Base-by-base conservation (phyloP, 1,140 invertebrate species). In the Rhynchophorus ferrugineus region DNA sequence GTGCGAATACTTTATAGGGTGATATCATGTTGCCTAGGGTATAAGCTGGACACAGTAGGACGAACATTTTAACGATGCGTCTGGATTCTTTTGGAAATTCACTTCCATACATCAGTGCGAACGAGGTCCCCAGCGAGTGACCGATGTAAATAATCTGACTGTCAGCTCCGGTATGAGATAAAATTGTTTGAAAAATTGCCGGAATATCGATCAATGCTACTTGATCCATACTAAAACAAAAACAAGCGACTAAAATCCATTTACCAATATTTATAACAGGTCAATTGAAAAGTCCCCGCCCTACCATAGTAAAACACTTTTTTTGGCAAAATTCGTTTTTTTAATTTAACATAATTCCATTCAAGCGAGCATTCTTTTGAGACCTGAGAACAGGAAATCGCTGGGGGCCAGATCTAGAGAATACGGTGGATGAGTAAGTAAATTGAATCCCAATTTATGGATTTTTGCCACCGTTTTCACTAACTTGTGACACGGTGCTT, bases 191-290 rank as follows among this genome's bases (percentile, higher is more conserved):
- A n/a, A 83, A 66, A 55, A 75, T 73, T 0, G 78, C 72, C n/a
- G 79, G 78, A 16, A 82, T 55, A 59, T 83, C 80, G 49, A 73
- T 73, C 9, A 68, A 54, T 3, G 76, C 77, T 65, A 82, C 75
- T 64, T 83, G 76, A 60, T 83, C 77, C 56, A 67, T 62, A 34
- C 69, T 65, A n/a, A 48, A 55, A 49, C 46, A 43, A 37, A 48
- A 20, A 14, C 18, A 14, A 9, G 11, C 11, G 29, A 33, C 3
- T 18, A 3, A n/a, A n/a, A n/a, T n/a, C n/a, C n/a, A n/a, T n/a
- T n/a, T n/a, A n/a, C n/a, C n/a, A n/a, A n/a, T n/a, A n/a, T n/a
- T n/a, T n/a, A n/a, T n/a, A n/a, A n/a, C n/a, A n/a, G n/a, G n/a
- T n/a, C n/a, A n/a, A n/a, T n/a, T n/a, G n/a, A n/a, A n/a, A n/a